Evolutionary conservation across 2,888 invertebrate species (phyloP).

Genomic region (Monochamus alternatus): DNA sequence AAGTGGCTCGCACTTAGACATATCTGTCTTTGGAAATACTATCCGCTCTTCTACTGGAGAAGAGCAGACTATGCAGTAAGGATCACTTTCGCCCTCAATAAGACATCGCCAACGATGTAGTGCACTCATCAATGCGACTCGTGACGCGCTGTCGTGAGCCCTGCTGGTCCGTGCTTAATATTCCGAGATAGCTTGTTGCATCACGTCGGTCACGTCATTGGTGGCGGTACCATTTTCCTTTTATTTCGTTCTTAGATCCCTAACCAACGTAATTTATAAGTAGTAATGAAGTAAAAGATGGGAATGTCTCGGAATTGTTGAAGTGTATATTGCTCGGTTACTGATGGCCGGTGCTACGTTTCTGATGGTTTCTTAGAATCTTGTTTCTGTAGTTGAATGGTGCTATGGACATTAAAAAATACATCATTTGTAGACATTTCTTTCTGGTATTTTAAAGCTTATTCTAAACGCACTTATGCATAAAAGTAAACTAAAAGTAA

Average conservation of each 20-base stretch:
- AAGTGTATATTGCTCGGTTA: not conserved
- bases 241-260: slow-evolving; percentile 39
- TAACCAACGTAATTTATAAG: slow-evolving; percentile 51
- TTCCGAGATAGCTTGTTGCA: slow-evolving; percentile 37
- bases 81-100: slow-evolving; percentile 39
- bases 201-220: slow-evolving; percentile 51
- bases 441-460: too few relatives aligned
- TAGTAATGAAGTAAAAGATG: slow-evolving; percentile 38
- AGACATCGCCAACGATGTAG: slow-evolving; percentile 37
- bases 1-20: too few relatives aligned
- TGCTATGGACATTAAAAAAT: too few relatives aligned
- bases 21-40: too few relatives aligned
- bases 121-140: slow-evolving; percentile 38
- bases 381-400: too few relatives aligned
- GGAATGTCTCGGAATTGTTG: slow-evolving; percentile 4
- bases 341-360: too few relatives aligned
- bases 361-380: too few relatives aligned
- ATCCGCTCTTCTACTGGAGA: slow-evolving; percentile 2
- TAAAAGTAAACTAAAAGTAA: too few relatives aligned
- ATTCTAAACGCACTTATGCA: too few relatives aligned
- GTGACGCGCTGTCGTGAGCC: slow-evolving; percentile 35
- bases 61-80: slow-evolving; percentile 7
- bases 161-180: slow-evolving; percentile 27
- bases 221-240: slow-evolving; percentile 47
- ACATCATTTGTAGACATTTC: too few relatives aligned